Evolutionary conservation across 1,140 invertebrate genomes (phyloP), one percentile per base, ranked within the genome.

Genomic region (Neodiprion lecontei): DNA sequence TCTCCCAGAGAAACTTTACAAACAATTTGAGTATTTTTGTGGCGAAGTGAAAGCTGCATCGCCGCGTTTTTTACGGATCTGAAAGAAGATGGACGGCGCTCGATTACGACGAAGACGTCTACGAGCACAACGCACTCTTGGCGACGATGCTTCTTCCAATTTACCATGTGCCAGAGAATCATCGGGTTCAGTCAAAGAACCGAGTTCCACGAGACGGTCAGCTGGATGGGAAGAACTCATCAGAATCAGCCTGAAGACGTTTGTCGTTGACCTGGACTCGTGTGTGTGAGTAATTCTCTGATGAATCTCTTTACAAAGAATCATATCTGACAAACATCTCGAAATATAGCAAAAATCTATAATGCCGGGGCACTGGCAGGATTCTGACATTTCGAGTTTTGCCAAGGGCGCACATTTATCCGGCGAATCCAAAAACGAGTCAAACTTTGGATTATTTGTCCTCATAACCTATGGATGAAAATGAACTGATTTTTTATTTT

Each of bases 71-170:
- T 5, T 40, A 40, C 28, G 28, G n/a, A 61, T 61, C 53, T 61
- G 53, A 61, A 17, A 17, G 11, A 61, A 5, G 11, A 61, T 61
- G 53, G 53, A 61, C 53, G 53, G 53, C n/a, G 53, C 53, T 0
- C 53, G 53, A 61, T 61, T 61, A 61, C 53, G 53, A 17, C 53
- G 53, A 61, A 61, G 53, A 61, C 53, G 53, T 9, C 53, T 61
- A 12, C 53, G 53, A 9, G n/a, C 53, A 7, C 53, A 61, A 17
- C 53, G 53, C 53, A 61, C 53, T 17, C 53, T 61, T 61, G 53
- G 53, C 53, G 53, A 61, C 8, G 53, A 61, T 61, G 3, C n/a
- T 17, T 61, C 53, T 61, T 14, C 53, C 11, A 5, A 61, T 12
- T 14, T 61, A 61, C 3, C 53, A 17, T 61, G 11, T 61, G 9